A percentile compares a stretch with the other conserved stretches of the same genome.
phyloP scores from a whole-genome alignment of 2,797 vertebrate species.

The Cossypha polioptera region DNA sequence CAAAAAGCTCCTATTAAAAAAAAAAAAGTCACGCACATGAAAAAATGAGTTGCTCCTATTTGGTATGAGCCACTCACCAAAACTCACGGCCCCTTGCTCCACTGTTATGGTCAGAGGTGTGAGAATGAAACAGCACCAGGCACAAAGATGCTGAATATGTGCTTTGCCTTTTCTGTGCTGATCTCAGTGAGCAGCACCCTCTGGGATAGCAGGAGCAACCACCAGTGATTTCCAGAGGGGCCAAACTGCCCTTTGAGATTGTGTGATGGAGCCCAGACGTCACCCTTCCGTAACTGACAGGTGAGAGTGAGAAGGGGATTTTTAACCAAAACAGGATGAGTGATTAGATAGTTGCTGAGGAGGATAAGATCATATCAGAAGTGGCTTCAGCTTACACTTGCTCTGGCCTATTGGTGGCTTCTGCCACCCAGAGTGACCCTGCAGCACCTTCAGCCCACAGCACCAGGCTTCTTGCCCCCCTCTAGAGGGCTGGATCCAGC shows the following conservation, averaged over 20 bases:
- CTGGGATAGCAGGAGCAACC: background rate
- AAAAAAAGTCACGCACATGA: background rate
- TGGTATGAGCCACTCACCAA: background rate
- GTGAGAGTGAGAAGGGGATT: background rate
- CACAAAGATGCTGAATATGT: rapidly evolving
- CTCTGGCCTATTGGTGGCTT: background rate
- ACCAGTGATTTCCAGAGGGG: background rate
- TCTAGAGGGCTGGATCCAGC: background rate
- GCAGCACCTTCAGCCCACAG: background rate
- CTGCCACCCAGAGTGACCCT: background rate
- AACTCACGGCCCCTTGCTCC: background rate
- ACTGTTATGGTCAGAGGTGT: background rate
- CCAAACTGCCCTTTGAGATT: background rate
- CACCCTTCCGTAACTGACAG: background rate
- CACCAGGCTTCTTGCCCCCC: background rate
- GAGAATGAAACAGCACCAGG: background rate
- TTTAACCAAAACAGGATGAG: background rate
- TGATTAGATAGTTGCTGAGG: background rate
- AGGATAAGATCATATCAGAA: background rate
- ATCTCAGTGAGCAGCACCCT: background rate
- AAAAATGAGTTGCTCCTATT: background rate
- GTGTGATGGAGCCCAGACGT: rapidly evolving
- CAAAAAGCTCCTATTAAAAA: background rate
- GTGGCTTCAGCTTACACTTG: background rate
- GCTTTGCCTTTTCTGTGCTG: background rate